phyloP scores from a whole-genome alignment of 2,888 invertebrate species.

The Muschampia plurimacula region DNA sequence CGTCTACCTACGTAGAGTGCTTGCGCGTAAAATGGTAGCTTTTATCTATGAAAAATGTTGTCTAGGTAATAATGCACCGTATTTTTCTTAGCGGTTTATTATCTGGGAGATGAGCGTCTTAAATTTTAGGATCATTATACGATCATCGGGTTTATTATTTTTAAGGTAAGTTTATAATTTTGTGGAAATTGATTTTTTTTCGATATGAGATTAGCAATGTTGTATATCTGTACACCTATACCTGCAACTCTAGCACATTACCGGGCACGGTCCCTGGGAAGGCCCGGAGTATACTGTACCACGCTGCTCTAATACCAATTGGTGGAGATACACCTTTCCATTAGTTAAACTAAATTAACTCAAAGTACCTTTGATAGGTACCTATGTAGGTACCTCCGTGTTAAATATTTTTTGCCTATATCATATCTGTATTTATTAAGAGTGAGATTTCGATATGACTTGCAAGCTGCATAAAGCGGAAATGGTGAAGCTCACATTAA shows the following conservation, averaged over 20 bases:
- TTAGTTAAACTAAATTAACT: no score
- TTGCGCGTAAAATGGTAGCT: conserved; percentile 66
- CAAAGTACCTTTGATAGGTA: no score
- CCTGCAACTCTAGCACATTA: no score
- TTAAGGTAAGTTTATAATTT: not conserved
- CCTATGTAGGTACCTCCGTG: not conserved
- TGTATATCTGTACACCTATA: no score
- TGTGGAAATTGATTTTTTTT: not conserved
- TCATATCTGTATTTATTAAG: not conserved
- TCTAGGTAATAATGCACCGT: conserved; percentile 40
- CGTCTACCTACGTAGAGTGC: conserved; percentile 65
- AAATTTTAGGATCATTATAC: conserved; percentile 28
- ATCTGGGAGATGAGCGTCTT: conserved; percentile 28
- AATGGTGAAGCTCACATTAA: conserved; percentile 25
- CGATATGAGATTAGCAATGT: no score
- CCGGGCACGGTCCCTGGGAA: no score
- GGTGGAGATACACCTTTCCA: no score
- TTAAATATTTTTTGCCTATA: not conserved
- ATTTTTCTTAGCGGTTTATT: conserved; percentile 38
- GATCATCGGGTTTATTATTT: conserved; percentile 12
- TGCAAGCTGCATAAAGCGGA: not conserved
- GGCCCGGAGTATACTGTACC: no score
- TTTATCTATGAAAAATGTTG: conserved; percentile 62
- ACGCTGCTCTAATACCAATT: no score
- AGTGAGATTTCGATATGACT: conserved; percentile 1